Evolutionary conservation across 2,797 vertebrate species (phyloP).

Genomic region (Toxotes lorentzi): DNA sequence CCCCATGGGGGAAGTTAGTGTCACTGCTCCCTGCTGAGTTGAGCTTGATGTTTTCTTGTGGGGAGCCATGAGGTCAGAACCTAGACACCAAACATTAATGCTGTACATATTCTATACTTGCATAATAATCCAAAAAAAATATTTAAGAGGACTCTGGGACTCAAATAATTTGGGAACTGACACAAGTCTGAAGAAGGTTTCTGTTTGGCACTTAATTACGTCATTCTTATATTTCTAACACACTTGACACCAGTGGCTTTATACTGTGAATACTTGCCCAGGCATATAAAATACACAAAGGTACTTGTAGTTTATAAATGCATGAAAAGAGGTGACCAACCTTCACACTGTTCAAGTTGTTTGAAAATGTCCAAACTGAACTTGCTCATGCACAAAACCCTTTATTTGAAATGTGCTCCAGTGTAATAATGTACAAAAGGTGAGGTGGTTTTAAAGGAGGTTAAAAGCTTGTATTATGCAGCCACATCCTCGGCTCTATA

Average conservation of each 20-base stretch:
- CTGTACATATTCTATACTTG: neutral
- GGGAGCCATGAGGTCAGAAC: neutral
- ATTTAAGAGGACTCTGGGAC: neutral
- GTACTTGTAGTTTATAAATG: neutral
- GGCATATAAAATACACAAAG: neutral
- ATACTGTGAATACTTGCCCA: too few species aligned
- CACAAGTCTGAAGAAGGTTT: neutral
- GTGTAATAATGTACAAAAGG: neutral
- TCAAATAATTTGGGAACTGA: neutral
- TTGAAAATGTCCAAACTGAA: neutral
- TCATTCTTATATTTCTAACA: neutral
- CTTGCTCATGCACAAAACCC: neutral
- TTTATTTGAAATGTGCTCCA: neutral
- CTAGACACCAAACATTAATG: neutral
- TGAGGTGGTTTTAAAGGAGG: neutral
- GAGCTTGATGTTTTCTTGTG: neutral
- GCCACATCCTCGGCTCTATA: neutral
- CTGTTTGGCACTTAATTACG: neutral
- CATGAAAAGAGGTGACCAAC: conserved; percentile 5
- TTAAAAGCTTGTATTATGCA: neutral
- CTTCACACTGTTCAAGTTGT: neutral
- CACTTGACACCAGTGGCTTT: too few species aligned
- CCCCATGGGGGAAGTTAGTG: neutral
- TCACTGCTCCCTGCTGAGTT: neutral
- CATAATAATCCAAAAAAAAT: too few species aligned